Evolutionary conservation across 2,113 vertebrate species (phyloP), one percentile per base, ranked within the genome.

Genomic region (Menura novaehollandiae): DNA sequence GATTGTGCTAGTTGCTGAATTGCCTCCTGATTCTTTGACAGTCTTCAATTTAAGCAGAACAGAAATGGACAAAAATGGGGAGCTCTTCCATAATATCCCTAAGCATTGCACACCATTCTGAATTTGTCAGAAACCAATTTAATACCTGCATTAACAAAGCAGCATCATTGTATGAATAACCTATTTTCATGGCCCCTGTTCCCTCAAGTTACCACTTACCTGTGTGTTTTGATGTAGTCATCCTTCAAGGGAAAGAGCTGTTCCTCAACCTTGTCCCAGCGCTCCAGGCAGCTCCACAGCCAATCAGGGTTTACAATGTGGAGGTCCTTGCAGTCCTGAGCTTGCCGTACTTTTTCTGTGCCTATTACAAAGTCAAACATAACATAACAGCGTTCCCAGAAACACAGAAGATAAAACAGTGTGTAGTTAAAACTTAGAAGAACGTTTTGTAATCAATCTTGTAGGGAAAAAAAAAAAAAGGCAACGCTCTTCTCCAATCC

Each of bases 221-320:
- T 98, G 56, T 98, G 98, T 10, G 97, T 97, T 91, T 98, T 99
- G 91, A 97, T 94, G 59, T 98, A 98, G 71, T 99, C 99, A 14
- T 99, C 99, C 74, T 98, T 98, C 27, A 99, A 98, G 0, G 99
- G 99, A 90, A 99, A 99, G 41, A 99, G 98, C 80, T 98, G 98
- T 52, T 99, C 99, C 77, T 99, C 99, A 64, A 99, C 99, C 82
- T 98, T 98, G 97, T 99, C 99, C 99, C 99, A 99, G 86, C 99
- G 98, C 92, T 99, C 99, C 93, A 99, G 97, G 85, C 99, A 99
- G 97, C 98, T 99, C 99, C 99, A 99, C 74, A 99, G 98, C 99
- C 99, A 99, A 41, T 99, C 99, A 0, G 99, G 99, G 92, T 98
- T 99, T 84, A 99, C 99, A 72, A 99, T 98, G 2, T 99, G 97